Evolutionary conservation across 2,113 vertebrate species (phyloP).

Genomic region (Trichechus manatus): DNA sequence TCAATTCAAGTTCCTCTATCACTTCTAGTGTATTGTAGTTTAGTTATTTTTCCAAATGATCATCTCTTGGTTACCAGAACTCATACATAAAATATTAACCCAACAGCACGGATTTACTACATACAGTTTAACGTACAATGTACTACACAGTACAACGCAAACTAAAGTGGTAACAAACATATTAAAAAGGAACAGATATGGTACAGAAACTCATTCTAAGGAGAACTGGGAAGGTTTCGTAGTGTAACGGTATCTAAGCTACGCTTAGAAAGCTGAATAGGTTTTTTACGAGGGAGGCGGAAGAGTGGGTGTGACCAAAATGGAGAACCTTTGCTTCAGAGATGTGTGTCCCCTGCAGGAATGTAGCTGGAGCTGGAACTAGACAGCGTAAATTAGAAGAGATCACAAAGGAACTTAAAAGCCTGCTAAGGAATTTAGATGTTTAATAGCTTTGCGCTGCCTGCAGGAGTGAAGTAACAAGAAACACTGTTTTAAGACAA

Average conservation of each 20-base stretch:
- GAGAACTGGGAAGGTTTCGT: neutral
- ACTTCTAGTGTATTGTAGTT: neutral
- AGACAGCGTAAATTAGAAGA: neutral
- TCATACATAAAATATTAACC: neutral
- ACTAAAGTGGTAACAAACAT: neutral
- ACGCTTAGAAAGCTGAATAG: neutral
- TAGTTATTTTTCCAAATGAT: neutral
- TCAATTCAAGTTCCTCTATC: neutral
- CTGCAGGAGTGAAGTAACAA: neutral
- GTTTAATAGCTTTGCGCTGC: neutral
- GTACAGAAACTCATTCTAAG: neutral
- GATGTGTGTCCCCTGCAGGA: neutral
- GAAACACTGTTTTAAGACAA: neutral
- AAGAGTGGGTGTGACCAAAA: neutral
- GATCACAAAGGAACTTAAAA: neutral
- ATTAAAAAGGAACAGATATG: neutral
- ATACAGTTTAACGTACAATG: neutral
- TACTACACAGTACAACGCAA: neutral
- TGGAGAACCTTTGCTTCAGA: neutral
- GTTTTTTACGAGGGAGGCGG: neutral
- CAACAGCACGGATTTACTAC: neutral
- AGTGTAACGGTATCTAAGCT: neutral
- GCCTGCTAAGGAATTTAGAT: neutral
- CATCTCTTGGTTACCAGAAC: neutral
- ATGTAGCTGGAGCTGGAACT: neutral